Evolutionary conservation across 64 coral and sea anemone species (phyloP).

Genomic region (Acropora yongei): DNA sequence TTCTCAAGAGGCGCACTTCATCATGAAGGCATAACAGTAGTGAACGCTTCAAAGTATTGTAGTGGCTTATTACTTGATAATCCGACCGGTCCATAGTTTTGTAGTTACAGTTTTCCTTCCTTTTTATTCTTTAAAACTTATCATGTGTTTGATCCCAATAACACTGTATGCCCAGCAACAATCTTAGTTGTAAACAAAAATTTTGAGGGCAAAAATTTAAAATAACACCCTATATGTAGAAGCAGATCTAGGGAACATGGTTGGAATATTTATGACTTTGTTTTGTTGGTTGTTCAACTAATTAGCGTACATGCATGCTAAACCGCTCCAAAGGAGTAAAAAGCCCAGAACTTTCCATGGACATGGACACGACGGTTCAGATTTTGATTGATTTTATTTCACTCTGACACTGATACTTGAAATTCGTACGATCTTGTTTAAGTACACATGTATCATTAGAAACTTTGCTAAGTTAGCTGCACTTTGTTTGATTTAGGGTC

Average conservation of each 20-base stretch:
- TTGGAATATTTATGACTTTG: background rate
- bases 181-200: too few relatives aligned
- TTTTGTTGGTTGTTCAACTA: background rate
- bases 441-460: background rate
- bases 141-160: slow-evolving; percentile 9
- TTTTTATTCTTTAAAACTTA: slow-evolving; percentile 16
- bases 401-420: background rate
- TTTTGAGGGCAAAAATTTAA: too few relatives aligned
- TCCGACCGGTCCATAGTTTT: slow-evolving; percentile 4
- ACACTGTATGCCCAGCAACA: background rate
- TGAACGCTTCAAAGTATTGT: background rate
- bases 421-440: slow-evolving; percentile 4
- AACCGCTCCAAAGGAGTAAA: too few relatives aligned
- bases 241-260: background rate
- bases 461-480: too few relatives aligned
- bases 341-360: too few relatives aligned
- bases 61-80: background rate
- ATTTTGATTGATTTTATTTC: slow-evolving; percentile 14
- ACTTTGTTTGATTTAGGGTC: too few relatives aligned
- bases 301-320: background rate
- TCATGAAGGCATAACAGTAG: slow-evolving; percentile 5
- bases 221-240: too few relatives aligned
- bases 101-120: slow-evolving; percentile 1
- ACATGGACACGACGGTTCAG: background rate
- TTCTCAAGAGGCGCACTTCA: background rate